phyloP scores from a whole-genome alignment of 2,113 vertebrate species.

The Dipodomys ordii region DNA sequence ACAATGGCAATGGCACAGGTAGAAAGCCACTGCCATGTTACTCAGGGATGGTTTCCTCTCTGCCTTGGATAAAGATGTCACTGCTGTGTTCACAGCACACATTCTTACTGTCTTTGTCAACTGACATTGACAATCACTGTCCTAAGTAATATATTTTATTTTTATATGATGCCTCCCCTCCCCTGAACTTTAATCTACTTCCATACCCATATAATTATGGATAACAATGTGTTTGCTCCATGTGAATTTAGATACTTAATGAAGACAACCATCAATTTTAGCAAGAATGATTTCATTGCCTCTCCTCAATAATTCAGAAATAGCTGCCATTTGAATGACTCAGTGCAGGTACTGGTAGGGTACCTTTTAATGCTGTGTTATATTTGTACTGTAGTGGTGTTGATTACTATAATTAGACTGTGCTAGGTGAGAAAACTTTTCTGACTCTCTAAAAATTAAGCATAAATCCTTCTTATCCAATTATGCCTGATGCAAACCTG shows the following conservation, averaged over 20 bases:
- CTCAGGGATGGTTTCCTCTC: not conserved
- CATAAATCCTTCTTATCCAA: not conserved
- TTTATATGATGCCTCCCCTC: not conserved
- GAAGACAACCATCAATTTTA: constrained; percentile 61
- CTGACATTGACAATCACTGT: not conserved
- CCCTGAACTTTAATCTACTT: not conserved
- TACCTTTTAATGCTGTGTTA: constrained; percentile 13
- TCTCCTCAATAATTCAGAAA: constrained; percentile 67
- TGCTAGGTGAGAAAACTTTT: constrained; percentile 30
- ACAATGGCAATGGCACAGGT: not conserved
- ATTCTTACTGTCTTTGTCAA: not conserved
- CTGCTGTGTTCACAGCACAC: not conserved
- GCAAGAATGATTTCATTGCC: constrained; percentile 51
- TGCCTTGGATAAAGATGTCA: too few species aligned
- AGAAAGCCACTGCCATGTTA: not conserved
- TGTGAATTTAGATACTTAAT: constrained; percentile 65
- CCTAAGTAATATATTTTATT: not conserved
- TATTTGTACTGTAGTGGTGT: constrained; percentile 19
- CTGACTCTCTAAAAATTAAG: constrained; percentile 31
- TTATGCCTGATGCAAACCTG: not conserved
- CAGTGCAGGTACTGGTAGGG: not conserved
- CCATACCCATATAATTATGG: not conserved
- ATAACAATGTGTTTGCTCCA: not conserved
- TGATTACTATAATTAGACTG: constrained; percentile 30
- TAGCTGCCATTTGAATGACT: constrained; percentile 38